phyloP scores from a whole-genome alignment of 2,888 invertebrate genomes.

The Elegia similella region DNA sequence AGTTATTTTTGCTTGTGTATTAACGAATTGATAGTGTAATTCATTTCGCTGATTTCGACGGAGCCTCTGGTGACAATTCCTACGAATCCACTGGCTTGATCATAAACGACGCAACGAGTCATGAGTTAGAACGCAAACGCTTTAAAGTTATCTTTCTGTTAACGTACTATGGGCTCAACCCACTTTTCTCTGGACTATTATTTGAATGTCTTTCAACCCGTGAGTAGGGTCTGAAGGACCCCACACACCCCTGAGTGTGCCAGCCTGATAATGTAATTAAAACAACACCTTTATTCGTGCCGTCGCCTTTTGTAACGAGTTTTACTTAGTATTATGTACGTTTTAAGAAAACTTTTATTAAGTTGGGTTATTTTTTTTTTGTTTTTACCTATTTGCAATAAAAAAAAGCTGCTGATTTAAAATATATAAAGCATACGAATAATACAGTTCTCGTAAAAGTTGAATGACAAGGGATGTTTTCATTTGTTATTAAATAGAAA shows the following conservation, averaged over 20 bases:
- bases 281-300: slow-evolving; percentile 78
- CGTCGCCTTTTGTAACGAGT: slow-evolving; percentile 60
- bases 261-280: slow-evolving; percentile 80
- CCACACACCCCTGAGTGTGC: slow-evolving; percentile 67
- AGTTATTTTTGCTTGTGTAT: too few species aligned
- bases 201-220: slow-evolving; percentile 79
- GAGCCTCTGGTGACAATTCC: too few species aligned
- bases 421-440: not conserved
- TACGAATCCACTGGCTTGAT: too few species aligned
- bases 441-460: too few species aligned
- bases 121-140: too few species aligned
- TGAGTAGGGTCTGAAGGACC: slow-evolving; percentile 69
- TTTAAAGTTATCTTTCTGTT: not conserved
- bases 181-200: slow-evolving; percentile 76
- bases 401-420: not conserved
- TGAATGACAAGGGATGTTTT: too few species aligned
- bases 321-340: slow-evolving; percentile 43
- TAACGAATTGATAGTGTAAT: too few species aligned
- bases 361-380: not conserved
- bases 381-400: not conserved
- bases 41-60: too few species aligned
- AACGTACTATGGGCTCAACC: slow-evolving; percentile 43
- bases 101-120: too few species aligned
- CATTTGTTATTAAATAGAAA: too few species aligned
- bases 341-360: slow-evolving; percentile 14